These are phyloP conservation scores for Labeo rohita DNA, from an alignment of 2,113 vertebrate genomes.

Conservation along the genomic window DNA sequence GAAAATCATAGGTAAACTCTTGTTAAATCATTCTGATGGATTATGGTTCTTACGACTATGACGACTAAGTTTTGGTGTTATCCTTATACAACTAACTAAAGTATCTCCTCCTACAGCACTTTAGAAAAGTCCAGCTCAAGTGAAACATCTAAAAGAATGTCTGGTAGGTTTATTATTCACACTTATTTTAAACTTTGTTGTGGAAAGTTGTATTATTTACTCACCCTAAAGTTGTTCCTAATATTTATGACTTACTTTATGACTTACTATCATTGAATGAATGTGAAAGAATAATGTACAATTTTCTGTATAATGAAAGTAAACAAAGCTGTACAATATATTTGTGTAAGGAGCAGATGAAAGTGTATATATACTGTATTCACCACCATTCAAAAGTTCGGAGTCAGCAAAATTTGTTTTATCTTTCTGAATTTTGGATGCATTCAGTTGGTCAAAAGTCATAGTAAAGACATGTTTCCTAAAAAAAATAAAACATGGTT, in stretches of 20 bases:
- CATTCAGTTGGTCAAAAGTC: no score
- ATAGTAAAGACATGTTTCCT: no score
- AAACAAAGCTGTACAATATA: not conserved
- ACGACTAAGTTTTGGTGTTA: not conserved
- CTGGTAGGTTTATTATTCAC: slow-evolving; percentile 65
- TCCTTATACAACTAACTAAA: not conserved
- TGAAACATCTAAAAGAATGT: slow-evolving; percentile 62
- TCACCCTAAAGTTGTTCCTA: not conserved
- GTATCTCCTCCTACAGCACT: slow-evolving; percentile 66
- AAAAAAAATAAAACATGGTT: no score
- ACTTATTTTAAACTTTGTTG: not conserved
- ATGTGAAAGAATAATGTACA: not conserved
- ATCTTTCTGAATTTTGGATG: no score
- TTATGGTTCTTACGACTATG: not conserved
- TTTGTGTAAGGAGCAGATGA: not conserved
- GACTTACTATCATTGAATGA: no score
- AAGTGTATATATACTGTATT: no score
- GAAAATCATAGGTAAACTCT: slow-evolving; percentile 71
- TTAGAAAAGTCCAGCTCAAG: slow-evolving; percentile 68
- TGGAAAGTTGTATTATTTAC: not conserved
- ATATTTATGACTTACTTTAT: not conserved
- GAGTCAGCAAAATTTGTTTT: not conserved
- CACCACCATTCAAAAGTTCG: not conserved
- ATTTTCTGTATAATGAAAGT: not conserved
- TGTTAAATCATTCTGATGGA: not conserved